Percentiles rank a stretch among this genome's conserved stretches.
Evolutionary conservation across 2,113 vertebrate species (phyloP).

Genomic region (Salvelinus fontinalis): DNA sequence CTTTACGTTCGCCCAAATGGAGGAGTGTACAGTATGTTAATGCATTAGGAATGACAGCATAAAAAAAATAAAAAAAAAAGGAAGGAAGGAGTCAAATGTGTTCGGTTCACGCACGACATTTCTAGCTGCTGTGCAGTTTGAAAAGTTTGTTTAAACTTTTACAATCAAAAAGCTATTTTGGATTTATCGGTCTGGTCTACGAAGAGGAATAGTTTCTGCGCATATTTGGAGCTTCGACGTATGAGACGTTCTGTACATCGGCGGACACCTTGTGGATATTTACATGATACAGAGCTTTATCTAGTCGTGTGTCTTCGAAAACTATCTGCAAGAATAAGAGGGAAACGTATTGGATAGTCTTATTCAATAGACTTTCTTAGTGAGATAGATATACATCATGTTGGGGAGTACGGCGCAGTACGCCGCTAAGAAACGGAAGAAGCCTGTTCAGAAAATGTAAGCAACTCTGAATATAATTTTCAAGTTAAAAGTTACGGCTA

Average conservation of each 20-base stretch:
- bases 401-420: slow-evolving; percentile 63
- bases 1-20: neutral
- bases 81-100: neutral
- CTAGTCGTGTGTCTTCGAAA: slow-evolving; percentile 18
- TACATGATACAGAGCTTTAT: neutral
- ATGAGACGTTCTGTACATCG: neutral
- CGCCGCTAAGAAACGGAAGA: slow-evolving; percentile 78
- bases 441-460: slow-evolving; percentile 79
- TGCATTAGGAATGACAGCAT: slow-evolving; percentile 46
- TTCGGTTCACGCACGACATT: neutral
- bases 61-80: slow-evolving; percentile 8
- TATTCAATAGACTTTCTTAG: slow-evolving; percentile 17
- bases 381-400: slow-evolving; percentile 44
- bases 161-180: neutral
- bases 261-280: slow-evolving; percentile 20
- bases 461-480: slow-evolving; percentile 22
- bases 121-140: neutral
- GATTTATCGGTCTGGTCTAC: neutral
- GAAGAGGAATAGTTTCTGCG: neutral
- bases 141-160: neutral
- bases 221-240: neutral
- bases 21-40: neutral
- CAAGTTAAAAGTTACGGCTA: slow-evolving; percentile 14
- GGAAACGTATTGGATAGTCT: slow-evolving; percentile 7
- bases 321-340: slow-evolving; percentile 4